Conservation (phyloP, 2,888 invertebrate genomes). For the Tethea ocularis region DNA sequence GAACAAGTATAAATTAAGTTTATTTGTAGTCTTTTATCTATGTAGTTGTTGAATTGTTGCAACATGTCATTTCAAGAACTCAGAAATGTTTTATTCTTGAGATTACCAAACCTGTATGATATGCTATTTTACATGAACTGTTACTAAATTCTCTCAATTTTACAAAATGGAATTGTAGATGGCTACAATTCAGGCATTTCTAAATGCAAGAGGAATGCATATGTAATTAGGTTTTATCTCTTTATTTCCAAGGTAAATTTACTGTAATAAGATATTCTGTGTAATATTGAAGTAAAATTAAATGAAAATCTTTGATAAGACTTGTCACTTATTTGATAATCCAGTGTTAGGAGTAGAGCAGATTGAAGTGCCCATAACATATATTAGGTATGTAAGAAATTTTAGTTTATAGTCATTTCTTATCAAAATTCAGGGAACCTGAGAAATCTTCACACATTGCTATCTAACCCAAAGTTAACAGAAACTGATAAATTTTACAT, state of each 20-base stretch:
- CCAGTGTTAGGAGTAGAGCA: no score
- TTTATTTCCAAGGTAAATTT: background rate
- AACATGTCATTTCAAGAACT: background rate
- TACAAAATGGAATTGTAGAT: background rate
- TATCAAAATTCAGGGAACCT: no score
- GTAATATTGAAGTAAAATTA: background rate
- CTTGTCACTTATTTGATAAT: no score
- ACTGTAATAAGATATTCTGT: background rate
- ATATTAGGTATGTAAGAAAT: no score
- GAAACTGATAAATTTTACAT: no score
- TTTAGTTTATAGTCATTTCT: no score
- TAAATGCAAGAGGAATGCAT: background rate
- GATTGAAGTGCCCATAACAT: no score
- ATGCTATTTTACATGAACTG: no score
- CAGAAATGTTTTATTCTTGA: background rate
- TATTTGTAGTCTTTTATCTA: conserved; percentile 2
- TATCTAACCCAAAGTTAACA: no score
- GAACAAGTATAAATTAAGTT: background rate
- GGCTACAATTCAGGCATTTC: background rate
- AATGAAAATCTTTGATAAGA: no score
- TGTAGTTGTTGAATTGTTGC: conserved; percentile 4
- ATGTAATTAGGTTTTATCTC: background rate
- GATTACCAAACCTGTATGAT: background rate
- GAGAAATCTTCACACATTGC: no score
- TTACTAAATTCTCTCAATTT: background rate